Evolutionary conservation across 2,888 invertebrate genomes (phyloP).

Genomic region (Catonia carolina): DNA sequence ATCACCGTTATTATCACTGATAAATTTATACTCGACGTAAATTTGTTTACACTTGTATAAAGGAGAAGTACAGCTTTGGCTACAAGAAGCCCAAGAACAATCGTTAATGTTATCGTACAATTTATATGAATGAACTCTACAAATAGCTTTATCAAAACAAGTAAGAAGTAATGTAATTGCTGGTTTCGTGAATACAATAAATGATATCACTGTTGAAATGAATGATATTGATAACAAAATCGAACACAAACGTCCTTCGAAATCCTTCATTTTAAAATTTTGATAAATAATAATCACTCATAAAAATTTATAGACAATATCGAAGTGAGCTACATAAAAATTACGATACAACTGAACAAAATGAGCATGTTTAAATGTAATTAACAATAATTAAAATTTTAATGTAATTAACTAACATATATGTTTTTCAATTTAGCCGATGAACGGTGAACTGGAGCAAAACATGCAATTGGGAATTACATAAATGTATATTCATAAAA

Average conservation of each 20-base stretch:
- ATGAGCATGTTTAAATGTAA: no score
- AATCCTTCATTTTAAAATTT: slow-evolving; percentile 23
- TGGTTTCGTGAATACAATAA: slow-evolving; percentile 36
- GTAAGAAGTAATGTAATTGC: slow-evolving; percentile 35
- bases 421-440: no score
- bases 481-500: no score
- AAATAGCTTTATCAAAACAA: slow-evolving; percentile 29
- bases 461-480: no score
- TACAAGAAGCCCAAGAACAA: slow-evolving; percentile 40
- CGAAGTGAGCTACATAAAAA: not conserved
- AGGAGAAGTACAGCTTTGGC: slow-evolving; percentile 38
- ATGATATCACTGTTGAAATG: slow-evolving; percentile 25
- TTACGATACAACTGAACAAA: no score
- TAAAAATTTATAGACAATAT: no score
- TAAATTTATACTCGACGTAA: slow-evolving; percentile 31
- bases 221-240: slow-evolving; percentile 29
- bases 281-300: slow-evolving; percentile 4
- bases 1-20: slow-evolving; percentile 8
- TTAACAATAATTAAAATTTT: no score
- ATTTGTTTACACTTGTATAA: slow-evolving; percentile 38
- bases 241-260: slow-evolving; percentile 30
- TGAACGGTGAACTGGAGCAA: no score
- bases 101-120: slow-evolving; percentile 35
- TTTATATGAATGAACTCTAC: slow-evolving; percentile 23
- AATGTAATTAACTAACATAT: no score